phyloP scores from a whole-genome alignment of 23 tunicate species.

The Ciona savignyi region DNA sequence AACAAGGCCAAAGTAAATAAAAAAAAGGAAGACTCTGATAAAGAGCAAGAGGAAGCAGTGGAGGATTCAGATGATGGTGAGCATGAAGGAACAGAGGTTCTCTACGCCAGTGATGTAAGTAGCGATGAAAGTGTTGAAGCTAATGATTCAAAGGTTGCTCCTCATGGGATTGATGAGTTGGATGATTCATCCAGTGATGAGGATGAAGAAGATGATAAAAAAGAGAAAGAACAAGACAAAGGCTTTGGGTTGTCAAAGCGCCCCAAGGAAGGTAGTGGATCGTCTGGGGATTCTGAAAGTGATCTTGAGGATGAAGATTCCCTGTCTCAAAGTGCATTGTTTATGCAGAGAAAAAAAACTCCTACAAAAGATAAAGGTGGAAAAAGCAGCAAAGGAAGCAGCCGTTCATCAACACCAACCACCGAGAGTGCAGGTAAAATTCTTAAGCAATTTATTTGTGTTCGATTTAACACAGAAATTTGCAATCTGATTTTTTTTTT shows the following conservation, averaged over 20 bases:
- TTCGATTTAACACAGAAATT: too few species aligned
- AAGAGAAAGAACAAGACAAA: constrained; percentile 14
- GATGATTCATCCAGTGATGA: constrained; percentile 67
- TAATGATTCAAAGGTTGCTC: constrained; percentile 60
- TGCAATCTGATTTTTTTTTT: too few species aligned
- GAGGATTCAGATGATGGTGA: constrained; percentile 98
- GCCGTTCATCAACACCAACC: constrained; percentile 64
- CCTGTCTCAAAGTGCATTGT: constrained; percentile 47
- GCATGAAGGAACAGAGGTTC: constrained; percentile 78
- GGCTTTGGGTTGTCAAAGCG: too few species aligned
- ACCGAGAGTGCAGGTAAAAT: constrained; percentile 17
- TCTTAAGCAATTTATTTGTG: too few species aligned
- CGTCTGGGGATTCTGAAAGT: constrained; percentile 49
- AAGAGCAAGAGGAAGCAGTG: constrained; percentile 47
- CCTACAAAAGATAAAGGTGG: constrained; percentile 47
- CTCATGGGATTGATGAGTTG: constrained; percentile 68
- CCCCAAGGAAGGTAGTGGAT: constrained; percentile 31
- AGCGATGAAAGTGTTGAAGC: constrained; percentile 68
- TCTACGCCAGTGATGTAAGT: constrained; percentile 74
- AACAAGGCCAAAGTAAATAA: constrained; percentile 37
- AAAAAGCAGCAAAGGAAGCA: constrained; percentile 15
- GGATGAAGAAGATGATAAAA: constrained; percentile 26
- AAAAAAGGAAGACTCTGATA: constrained; percentile 12
- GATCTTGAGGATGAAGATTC: constrained; percentile 69
- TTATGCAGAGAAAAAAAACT: constrained; percentile 41